phyloP scores from a whole-genome alignment of 2,113 vertebrate species.

The Channa argus region DNA sequence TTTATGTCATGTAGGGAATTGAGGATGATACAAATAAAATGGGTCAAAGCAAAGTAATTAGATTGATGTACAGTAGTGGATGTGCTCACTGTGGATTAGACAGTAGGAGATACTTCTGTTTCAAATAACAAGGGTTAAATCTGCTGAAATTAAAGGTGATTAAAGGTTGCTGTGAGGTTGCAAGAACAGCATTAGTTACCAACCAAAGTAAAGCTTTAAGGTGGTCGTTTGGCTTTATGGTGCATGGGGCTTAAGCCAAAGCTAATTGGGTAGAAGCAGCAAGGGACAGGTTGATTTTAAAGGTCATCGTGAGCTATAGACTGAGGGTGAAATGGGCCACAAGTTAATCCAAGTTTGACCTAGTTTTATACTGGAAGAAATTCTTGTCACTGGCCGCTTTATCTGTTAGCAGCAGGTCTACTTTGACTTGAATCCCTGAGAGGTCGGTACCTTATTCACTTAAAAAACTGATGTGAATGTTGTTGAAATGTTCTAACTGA shows the following conservation, averaged over 20 bases:
- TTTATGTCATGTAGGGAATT: slow-evolving; percentile 19
- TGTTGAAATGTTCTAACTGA: no score
- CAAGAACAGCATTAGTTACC: slow-evolving; percentile 44
- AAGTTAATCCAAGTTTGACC: slow-evolving; percentile 69
- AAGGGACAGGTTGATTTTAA: slow-evolving; percentile 47
- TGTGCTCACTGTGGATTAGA: background rate
- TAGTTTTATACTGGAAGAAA: slow-evolving; percentile 45
- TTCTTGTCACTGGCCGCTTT: slow-evolving; percentile 14
- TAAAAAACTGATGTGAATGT: no score
- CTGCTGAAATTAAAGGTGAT: background rate
- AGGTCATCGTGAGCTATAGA: slow-evolving; percentile 57
- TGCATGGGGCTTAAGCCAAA: slow-evolving; percentile 62
- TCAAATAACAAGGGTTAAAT: slow-evolving; percentile 7
- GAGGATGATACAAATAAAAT: slow-evolving; percentile 26
- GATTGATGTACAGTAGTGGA: background rate
- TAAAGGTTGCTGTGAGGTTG: slow-evolving; percentile 16
- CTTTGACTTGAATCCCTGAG: background rate
- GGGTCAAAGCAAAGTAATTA: slow-evolving; percentile 16
- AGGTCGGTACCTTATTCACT: no score
- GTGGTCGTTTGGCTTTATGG: slow-evolving; percentile 46
- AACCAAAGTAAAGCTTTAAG: slow-evolving; percentile 44
- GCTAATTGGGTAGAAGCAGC: slow-evolving; percentile 55
- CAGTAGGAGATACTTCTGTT: background rate
- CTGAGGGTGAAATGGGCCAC: slow-evolving; percentile 49
- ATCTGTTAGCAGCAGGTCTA: background rate